Percentiles rank a stretch among this genome's conserved stretches.
Evolutionary conservation across 2,888 invertebrate species (phyloP).

Genomic region (Luffia ferchaultella): DNA sequence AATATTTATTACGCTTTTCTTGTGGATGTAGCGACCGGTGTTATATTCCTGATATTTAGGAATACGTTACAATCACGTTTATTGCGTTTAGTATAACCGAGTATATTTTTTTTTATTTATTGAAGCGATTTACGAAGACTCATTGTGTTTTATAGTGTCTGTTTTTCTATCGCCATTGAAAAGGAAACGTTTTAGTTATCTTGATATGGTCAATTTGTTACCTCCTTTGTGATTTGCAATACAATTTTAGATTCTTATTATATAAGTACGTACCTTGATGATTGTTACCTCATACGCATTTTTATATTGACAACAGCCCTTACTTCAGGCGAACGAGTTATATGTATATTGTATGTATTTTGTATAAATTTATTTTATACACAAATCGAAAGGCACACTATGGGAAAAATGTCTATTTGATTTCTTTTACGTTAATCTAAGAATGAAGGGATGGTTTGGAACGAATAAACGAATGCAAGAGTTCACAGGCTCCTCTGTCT

Average conservation of each 20-base stretch:
- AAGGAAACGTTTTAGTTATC: conserved; percentile 52
- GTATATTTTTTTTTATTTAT: conserved; percentile 34
- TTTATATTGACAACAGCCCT: conserved; percentile 1
- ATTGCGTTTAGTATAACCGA: conserved; percentile 50
- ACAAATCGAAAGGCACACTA: background rate
- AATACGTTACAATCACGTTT: conserved; percentile 64
- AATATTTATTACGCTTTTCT: conserved; percentile 26
- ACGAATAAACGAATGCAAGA: background rate
- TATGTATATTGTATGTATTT: background rate
- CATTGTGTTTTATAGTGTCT: conserved; percentile 33
- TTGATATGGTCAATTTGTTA: conserved; percentile 16
- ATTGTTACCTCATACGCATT: background rate
- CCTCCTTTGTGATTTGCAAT: background rate
- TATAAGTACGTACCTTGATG: no score
- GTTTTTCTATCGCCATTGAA: conserved; percentile 29
- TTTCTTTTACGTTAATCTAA: conserved; percentile 2
- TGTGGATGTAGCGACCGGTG: conserved; percentile 65
- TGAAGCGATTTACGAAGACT: conserved; percentile 51
- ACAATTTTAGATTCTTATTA: background rate
- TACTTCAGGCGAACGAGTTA: background rate
- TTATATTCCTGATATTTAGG: conserved; percentile 66
- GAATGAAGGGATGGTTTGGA: conserved; percentile 1
- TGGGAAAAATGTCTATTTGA: conserved; percentile 6
- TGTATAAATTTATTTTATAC: background rate
- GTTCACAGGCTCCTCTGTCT: background rate